Evolutionary conservation across 2,888 invertebrate genomes (phyloP).

Genomic region (Watsonalla cultraria): DNA sequence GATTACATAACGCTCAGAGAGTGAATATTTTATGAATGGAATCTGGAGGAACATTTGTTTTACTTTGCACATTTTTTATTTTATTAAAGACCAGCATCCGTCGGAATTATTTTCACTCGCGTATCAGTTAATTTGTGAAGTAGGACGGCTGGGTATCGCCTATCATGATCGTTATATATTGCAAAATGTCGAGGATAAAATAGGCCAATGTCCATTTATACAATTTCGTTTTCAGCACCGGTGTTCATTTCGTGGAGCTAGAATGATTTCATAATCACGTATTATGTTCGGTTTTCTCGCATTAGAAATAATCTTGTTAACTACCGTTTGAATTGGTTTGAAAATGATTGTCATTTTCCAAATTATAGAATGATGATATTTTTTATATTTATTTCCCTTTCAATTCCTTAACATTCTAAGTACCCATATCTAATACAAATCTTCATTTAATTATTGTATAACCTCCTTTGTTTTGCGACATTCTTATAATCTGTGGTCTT

Average conservation of each 20-base stretch:
- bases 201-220: conserved; percentile 25
- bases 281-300: too few species aligned
- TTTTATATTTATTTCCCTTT: too few species aligned
- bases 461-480: neutral
- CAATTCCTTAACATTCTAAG: too few species aligned
- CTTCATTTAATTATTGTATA: too few species aligned
- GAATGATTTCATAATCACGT: neutral
- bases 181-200: conserved; percentile 28
- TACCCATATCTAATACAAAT: too few species aligned
- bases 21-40: conserved; percentile 60
- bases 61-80: conserved; percentile 46
- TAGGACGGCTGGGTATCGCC: conserved; percentile 29
- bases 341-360: too few species aligned
- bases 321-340: too few species aligned
- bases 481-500: too few species aligned
- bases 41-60: conserved; percentile 45
- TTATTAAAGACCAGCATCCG: conserved; percentile 57
- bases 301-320: too few species aligned
- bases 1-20: conserved; percentile 51
- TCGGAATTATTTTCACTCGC: conserved; percentile 37
- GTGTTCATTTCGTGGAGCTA: neutral
- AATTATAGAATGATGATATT: too few species aligned
- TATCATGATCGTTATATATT: conserved; percentile 23
- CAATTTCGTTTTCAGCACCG: neutral
- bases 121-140: conserved; percentile 31